phyloP scores from a whole-genome alignment of 2,797 vertebrate genomes.

The Peromyscus eremicus region DNA sequence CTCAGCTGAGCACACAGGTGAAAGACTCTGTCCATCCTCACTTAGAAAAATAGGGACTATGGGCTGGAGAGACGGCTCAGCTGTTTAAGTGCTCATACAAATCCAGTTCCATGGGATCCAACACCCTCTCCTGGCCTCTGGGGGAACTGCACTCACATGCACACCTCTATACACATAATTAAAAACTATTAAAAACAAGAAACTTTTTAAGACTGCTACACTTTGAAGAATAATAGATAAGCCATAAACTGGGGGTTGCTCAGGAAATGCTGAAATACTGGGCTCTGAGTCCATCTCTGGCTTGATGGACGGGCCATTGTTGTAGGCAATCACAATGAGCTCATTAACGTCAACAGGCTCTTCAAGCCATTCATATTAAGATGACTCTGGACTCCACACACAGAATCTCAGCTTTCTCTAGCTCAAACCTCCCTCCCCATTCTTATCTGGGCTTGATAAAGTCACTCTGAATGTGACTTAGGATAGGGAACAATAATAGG shows the following conservation, averaged over 20 bases:
- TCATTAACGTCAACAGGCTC: constrained; percentile 85
- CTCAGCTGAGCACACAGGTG: background rate
- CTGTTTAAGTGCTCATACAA: too few species aligned
- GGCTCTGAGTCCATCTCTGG: constrained; percentile 81
- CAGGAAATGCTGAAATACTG: constrained; percentile 84
- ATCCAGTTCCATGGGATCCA: background rate
- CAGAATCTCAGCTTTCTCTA: constrained; percentile 14
- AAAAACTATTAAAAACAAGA: background rate
- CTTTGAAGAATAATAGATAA: constrained; percentile 82
- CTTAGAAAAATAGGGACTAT: background rate
- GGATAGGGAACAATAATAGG: background rate
- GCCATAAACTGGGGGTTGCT: constrained; percentile 80
- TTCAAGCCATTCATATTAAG: constrained; percentile 82
- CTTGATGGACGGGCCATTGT: constrained; percentile 81
- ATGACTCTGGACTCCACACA: constrained; percentile 71
- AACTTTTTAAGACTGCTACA: background rate
- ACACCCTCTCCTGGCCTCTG: too few species aligned
- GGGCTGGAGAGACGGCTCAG: background rate
- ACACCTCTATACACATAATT: background rate
- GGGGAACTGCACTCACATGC: background rate
- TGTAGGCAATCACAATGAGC: constrained; percentile 86
- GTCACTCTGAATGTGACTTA: constrained; percentile 26
- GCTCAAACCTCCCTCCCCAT: constrained; percentile 39
- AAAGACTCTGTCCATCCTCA: background rate
- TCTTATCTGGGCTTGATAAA: constrained; percentile 55